Evolutionary conservation across 64 coral and sea anemone genomes (phyloP).

Genomic region (Pocillopora verrucosa): DNA sequence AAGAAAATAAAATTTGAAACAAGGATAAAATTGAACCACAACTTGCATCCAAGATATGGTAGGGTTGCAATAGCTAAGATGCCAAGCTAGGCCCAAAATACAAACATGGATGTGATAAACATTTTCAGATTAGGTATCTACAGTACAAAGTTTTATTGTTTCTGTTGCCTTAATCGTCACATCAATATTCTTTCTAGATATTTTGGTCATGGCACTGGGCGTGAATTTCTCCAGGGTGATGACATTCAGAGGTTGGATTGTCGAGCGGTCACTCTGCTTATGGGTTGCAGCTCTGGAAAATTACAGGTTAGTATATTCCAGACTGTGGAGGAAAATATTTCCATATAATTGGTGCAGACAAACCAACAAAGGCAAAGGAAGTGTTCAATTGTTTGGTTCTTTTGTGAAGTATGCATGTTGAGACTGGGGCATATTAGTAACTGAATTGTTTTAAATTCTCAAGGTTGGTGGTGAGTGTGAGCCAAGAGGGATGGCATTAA

Average conservation of each 20-base stretch:
- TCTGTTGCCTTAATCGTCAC: neutral
- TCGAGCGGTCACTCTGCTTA: constrained; percentile 77
- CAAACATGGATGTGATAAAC: too few species aligned
- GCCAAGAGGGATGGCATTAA: constrained; percentile 87
- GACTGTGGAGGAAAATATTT: neutral
- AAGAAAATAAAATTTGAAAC: too few species aligned
- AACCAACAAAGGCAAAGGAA: too few species aligned
- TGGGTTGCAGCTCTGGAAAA: constrained; percentile 96
- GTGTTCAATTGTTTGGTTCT: neutral
- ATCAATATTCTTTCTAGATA: constrained; percentile 51
- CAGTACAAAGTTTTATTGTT: neutral
- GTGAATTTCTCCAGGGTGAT: constrained; percentile 83
- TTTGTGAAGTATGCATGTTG: too few species aligned
- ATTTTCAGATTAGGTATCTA: neutral
- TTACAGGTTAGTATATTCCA: constrained; percentile 52
- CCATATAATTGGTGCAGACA: neutral
- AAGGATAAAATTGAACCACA: too few species aligned
- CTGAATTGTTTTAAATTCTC: neutral
- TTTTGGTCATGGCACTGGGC: constrained; percentile 85
- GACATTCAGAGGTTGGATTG: constrained; percentile 86
- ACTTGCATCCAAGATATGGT: too few species aligned
- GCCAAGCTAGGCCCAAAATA: too few species aligned
- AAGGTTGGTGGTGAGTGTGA: constrained; percentile 90
- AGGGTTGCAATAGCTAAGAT: too few species aligned
- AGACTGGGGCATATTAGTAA: neutral